phyloP scores from a whole-genome alignment of 2,113 vertebrate genomes.

The Spea multiplicata region DNA sequence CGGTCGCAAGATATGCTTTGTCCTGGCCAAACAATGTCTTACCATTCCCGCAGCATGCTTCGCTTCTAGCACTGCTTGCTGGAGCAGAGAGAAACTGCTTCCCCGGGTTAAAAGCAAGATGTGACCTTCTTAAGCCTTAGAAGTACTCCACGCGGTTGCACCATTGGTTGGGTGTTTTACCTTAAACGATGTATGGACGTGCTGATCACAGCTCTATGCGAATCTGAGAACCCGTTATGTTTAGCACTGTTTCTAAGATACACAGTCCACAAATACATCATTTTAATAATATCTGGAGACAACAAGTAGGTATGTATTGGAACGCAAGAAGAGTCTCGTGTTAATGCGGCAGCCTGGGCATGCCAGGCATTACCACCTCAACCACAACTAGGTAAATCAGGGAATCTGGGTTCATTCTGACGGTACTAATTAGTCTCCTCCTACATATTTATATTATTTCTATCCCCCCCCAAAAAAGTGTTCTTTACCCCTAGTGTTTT shows the following conservation, averaged over 20 bases:
- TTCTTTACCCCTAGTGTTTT: not conserved
- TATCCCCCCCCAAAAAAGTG: not conserved
- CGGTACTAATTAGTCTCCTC: slow-evolving; percentile 31
- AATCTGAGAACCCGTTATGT: too few species aligned
- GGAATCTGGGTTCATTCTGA: slow-evolving; percentile 1
- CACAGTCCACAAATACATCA: not conserved
- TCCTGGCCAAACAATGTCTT: not conserved
- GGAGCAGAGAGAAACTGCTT: not conserved
- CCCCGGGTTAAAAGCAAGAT: not conserved
- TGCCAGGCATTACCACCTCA: slow-evolving; percentile 1
- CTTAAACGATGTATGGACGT: not conserved
- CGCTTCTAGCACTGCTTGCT: not conserved
- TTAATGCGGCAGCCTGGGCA: not conserved
- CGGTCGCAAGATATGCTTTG: not conserved
- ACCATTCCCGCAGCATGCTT: slow-evolving; percentile 12
- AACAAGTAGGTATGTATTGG: not conserved
- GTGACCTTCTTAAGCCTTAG: not conserved
- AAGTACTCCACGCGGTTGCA: not conserved
- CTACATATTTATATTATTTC: slow-evolving; percentile 27
- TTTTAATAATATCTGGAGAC: not conserved
- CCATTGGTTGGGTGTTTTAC: not conserved
- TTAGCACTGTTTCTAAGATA: not conserved
- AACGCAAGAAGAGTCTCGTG: not conserved
- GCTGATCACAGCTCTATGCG: not conserved
- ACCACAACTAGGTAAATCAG: slow-evolving; percentile 2